These are phyloP conservation scores for Rutilus rutilus DNA, from an alignment of 2,113 vertebrate species.

Conservation along the genomic window DNA sequence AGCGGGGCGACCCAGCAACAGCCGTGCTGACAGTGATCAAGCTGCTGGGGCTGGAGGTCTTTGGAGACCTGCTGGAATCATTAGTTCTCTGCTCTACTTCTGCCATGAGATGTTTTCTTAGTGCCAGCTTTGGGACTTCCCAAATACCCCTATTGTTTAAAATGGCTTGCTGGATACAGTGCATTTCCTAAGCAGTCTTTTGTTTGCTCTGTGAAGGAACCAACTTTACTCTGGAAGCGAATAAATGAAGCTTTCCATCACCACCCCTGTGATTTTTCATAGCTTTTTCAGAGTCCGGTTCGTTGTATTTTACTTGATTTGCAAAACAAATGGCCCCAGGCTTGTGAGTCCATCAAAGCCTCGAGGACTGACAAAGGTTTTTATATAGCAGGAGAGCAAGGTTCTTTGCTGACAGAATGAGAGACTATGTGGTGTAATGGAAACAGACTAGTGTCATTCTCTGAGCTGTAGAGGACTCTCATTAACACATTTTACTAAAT, in stretches of 20 bases:
- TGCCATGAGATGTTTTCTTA: conserved; percentile 62
- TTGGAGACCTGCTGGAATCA: conserved; percentile 57
- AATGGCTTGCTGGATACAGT: conserved; percentile 33
- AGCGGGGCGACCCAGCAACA: conserved; percentile 46
- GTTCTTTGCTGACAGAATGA: background rate
- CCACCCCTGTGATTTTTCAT: background rate
- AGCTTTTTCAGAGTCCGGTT: background rate
- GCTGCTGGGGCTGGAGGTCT: conserved; percentile 46
- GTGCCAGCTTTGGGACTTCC: conserved; percentile 53
- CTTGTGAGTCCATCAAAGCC: background rate
- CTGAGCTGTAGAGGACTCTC: conserved; percentile 1
- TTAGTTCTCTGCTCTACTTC: conserved; percentile 64
- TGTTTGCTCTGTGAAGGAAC: conserved; percentile 14
- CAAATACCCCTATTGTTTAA: conserved; percentile 42
- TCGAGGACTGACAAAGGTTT: background rate
- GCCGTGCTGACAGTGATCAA: conserved; percentile 58
- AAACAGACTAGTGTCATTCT: conserved; percentile 3
- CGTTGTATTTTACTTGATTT: background rate
- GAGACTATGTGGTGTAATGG: background rate
- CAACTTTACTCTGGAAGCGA: background rate
- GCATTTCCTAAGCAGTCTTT: conserved; percentile 31
- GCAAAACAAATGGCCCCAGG: conserved; percentile 3
- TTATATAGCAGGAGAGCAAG: background rate
- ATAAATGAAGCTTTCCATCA: conserved; percentile 17
- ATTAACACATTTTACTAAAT: conserved; percentile 28